A percentile compares a stretch with the other conserved stretches of the same genome.
Evolutionary conservation across 2,888 invertebrate genomes (phyloP).

Genomic region (Epinotia demarniana): DNA sequence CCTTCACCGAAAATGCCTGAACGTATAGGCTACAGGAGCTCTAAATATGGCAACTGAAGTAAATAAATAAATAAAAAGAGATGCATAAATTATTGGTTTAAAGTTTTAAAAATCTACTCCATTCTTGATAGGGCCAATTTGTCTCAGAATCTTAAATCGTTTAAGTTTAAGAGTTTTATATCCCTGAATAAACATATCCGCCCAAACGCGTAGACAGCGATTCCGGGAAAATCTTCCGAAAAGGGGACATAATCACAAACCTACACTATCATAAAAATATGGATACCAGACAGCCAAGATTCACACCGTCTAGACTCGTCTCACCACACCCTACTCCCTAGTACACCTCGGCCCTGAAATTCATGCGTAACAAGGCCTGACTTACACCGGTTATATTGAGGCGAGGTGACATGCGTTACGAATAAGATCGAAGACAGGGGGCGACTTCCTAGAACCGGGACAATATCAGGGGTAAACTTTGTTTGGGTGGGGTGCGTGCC

Average conservation of each 20-base stretch:
- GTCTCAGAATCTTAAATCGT: neutral
- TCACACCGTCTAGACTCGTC: neutral
- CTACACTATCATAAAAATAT: conserved; percentile 40
- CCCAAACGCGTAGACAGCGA: conserved; percentile 19
- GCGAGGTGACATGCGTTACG: neutral
- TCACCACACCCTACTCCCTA: too few relatives aligned
- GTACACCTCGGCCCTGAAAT: neutral
- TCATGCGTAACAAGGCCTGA: neutral
- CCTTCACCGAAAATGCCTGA: too few relatives aligned
- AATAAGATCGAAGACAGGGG: neutral
- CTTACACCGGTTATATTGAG: neutral
- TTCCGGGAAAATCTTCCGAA: conserved; percentile 27
- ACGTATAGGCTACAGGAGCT: too few relatives aligned
- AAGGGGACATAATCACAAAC: conserved; percentile 20
- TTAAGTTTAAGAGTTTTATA: conserved; percentile 3
- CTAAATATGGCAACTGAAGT: too few relatives aligned
- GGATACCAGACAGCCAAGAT: conserved; percentile 25
- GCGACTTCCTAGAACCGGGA: conserved; percentile 36
- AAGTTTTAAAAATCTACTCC: too few relatives aligned
- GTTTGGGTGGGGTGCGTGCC: conserved; percentile 58
- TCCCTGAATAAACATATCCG: conserved; percentile 26
- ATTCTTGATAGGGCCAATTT: neutral
- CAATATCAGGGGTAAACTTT: conserved; percentile 55
- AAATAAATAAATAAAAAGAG: too few relatives aligned
- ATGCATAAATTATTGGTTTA: too few relatives aligned